Percentiles rank a stretch among this genome's conserved stretches.
phyloP scores from a whole-genome alignment of 2,888 invertebrate genomes.

The Orchestes rusci region DNA sequence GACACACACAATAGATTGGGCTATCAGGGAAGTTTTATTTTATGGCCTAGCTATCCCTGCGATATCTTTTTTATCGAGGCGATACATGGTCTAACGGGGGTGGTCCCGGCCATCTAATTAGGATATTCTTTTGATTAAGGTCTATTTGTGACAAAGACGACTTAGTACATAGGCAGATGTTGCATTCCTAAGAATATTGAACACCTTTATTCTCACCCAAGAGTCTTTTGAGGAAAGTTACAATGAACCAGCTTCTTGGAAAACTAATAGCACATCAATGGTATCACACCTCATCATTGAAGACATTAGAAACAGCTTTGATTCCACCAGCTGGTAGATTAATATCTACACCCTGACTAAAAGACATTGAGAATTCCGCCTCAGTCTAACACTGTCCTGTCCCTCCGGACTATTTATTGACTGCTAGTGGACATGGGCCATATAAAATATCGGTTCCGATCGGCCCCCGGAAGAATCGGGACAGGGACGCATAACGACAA shows the following conservation, averaged over 20 bases:
- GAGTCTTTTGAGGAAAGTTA: background rate
- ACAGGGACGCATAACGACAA: constrained; percentile 42
- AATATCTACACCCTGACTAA: too few relatives aligned
- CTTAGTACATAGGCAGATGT: constrained; percentile 15
- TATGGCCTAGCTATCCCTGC: constrained; percentile 21
- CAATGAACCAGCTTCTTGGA: too few relatives aligned
- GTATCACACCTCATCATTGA: too few relatives aligned
- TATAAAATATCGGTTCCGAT: constrained; percentile 46
- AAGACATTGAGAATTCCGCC: constrained; percentile 24
- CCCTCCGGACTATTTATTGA: constrained; percentile 44
- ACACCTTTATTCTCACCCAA: background rate
- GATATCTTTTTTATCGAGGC: constrained; percentile 27
- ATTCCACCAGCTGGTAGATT: too few relatives aligned
- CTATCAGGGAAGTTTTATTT: constrained; percentile 24
- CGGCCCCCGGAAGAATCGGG: too few relatives aligned
- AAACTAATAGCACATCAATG: too few relatives aligned
- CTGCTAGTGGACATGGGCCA: constrained; percentile 45
- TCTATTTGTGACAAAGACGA: constrained; percentile 19
- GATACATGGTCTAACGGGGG: constrained; percentile 23
- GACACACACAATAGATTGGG: constrained; percentile 15
- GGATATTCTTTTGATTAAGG: constrained; percentile 31
- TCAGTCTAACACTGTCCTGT: constrained; percentile 14
- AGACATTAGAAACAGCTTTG: too few relatives aligned
- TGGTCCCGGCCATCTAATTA: constrained; percentile 34
- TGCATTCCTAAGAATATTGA: background rate